Percentiles rank a stretch among this genome's conserved stretches.
These are phyloP conservation scores for Gymnarchus niloticus DNA, from an alignment of 2,113 vertebrate genomes.

Conservation along the genomic window DNA sequence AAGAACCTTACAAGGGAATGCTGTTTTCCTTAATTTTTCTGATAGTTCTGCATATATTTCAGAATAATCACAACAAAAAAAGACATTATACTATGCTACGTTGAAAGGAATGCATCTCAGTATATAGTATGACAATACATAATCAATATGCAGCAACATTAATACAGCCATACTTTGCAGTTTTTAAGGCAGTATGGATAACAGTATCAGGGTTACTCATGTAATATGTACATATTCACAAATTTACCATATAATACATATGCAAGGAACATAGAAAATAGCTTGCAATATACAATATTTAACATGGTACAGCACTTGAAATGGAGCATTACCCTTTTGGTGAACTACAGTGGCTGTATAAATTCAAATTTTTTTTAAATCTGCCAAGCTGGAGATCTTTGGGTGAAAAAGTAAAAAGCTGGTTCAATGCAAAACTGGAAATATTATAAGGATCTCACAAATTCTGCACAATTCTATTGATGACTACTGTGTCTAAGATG, in stretches of 20 bases:
- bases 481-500: neutral
- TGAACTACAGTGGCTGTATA: neutral
- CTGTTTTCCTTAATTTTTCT: neutral
- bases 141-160: neutral
- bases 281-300: conserved; percentile 11
- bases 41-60: too few relatives aligned
- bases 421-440: neutral
- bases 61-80: neutral
- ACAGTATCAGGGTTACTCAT: neutral
- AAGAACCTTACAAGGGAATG: neutral
- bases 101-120: neutral
- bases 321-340: too few relatives aligned
- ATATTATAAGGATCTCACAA: neutral
- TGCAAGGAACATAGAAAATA: neutral
- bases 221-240: neutral
- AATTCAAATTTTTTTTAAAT: neutral
- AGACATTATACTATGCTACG: neutral
- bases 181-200: neutral
- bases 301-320: neutral
- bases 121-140: neutral
- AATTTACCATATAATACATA: neutral
- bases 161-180: neutral
- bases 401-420: neutral
- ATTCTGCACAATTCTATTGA: neutral
- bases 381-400: neutral